Evolutionary conservation across 2,797 vertebrate species (phyloP), one percentile per base, ranked within the genome.

Genomic region (Hapalemur alaotrensis): DNA sequence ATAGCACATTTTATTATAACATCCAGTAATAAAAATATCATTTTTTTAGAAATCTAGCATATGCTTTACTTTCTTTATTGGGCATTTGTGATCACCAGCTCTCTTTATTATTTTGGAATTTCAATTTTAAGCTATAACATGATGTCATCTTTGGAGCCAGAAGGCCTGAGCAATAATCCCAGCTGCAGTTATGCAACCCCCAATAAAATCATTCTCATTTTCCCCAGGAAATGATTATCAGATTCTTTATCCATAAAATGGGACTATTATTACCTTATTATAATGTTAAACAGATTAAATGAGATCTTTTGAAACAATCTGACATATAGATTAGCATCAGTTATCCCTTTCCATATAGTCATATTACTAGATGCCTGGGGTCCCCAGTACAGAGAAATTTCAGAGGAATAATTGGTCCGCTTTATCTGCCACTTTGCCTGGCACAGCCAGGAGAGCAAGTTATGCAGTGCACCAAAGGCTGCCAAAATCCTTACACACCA

Each of bases 41-140:
- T 92, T 57, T 70, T 73, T 90, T 76, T 32, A 73, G 7, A 92
- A 96, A 89, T 57, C n/a, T 43, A 85, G 4, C 50, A 70, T 87
- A 83, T 89, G 28, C 22, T 85, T 89, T 91, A 54, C 23, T 89
- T 57, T 95, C 82, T 69, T 84, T 91, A 52, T 85, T 48, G 57
- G 35, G 14, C 43, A 41, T 92, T 89, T 95, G 54, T 83, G 79
- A 81, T 89, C 73, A 78, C 50, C 17, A 41, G 17, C 18, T 30
- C 30, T 78, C 69, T 84, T 95, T 6, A 61, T 92, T 94, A 92
- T 75, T 97, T 76, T 28, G 61, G 46, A 59, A 95, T 92, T 94
- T 96, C 25, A 63, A n/a, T 92, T 90, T 95, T 94, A 87, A 95
- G 76, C 93, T 90, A 13, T 73, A 97, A 35, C 23, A 83, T 78